Evolutionary conservation across 2,113 vertebrate species (phyloP).

Genomic region (Dinomys branickii): DNA sequence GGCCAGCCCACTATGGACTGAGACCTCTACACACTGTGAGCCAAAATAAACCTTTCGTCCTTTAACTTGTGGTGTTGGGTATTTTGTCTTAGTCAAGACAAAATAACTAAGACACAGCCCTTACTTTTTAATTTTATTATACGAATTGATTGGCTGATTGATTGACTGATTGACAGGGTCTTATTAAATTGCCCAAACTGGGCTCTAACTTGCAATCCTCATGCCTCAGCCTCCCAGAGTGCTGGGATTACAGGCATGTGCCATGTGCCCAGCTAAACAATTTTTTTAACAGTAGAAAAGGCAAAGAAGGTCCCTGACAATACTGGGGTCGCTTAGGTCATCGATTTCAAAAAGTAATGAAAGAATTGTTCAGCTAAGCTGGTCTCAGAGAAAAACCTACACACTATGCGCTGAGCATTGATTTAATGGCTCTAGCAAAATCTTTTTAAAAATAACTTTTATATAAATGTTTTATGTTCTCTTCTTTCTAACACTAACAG

Average conservation of each 20-base stretch:
- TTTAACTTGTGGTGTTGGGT: not conserved
- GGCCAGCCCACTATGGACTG: not conserved
- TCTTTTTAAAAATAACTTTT: conserved; percentile 31
- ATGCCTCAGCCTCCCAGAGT: not conserved
- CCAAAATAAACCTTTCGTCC: not conserved
- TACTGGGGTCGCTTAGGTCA: not conserved
- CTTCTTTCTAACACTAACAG: conserved; percentile 43
- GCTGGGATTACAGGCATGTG: not conserved
- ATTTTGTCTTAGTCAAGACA: not conserved
- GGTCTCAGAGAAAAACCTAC: not conserved
- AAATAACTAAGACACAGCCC: not conserved
- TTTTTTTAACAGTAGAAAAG: not conserved
- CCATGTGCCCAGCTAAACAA: not conserved
- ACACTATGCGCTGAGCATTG: not conserved
- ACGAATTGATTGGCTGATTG: not conserved
- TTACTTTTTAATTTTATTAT: not conserved
- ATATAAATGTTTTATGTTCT: not conserved
- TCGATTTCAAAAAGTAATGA: not conserved
- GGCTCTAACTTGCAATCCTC: not conserved
- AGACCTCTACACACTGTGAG: not conserved
- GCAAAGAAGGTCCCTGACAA: not conserved
- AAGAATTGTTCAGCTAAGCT: not conserved
- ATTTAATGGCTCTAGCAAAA: not conserved
- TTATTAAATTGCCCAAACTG: not conserved
- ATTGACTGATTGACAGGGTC: not conserved